Conservation (phyloP, 1,140 invertebrate species). For the Lithobius niger region DNA sequence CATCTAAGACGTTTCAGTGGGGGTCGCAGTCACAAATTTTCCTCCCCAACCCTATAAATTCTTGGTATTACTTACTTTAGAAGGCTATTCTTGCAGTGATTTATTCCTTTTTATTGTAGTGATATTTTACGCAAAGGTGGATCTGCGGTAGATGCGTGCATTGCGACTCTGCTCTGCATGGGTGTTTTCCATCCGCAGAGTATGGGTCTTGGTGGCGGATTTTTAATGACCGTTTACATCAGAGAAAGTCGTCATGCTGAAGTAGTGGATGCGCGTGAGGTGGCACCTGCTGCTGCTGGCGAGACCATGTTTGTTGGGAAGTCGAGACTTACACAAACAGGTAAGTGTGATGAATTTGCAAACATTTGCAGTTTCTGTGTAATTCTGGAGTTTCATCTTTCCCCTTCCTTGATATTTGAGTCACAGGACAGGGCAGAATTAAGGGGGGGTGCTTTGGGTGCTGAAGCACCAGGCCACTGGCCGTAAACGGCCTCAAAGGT, state of each 20-base stretch:
- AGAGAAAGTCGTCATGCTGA: conserved; percentile 29
- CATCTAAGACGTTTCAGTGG: no score
- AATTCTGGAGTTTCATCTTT: no score
- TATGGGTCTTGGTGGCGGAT: conserved; percentile 51
- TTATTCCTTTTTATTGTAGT: conserved; percentile 25
- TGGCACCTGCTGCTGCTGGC: conserved; percentile 28
- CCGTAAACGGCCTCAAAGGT: no score
- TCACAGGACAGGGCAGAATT: no score
- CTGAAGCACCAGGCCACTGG: no score
- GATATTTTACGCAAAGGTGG: conserved; percentile 34
- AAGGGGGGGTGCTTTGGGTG: no score
- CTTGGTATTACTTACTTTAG: no score
- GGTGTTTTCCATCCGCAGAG: conserved; percentile 38
- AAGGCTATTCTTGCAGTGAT: no score
- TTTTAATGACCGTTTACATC: conserved; percentile 36
- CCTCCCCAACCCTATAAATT: no score
- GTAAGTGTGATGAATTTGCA: conserved; percentile 12
- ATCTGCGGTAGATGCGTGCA: conserved; percentile 42
- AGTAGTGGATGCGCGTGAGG: conserved; percentile 32
- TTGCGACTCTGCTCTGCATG: conserved; percentile 38
- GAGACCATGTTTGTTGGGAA: conserved; percentile 22
- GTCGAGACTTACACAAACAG: conserved; percentile 8
- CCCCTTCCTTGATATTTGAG: no score
- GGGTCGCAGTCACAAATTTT: no score
- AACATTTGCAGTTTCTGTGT: no score